Percentiles rank a stretch among this genome's conserved stretches.
These are phyloP conservation scores for Phainopepla nitens DNA, from an alignment of 2,113 vertebrate species.

Conservation along the genomic window DNA sequence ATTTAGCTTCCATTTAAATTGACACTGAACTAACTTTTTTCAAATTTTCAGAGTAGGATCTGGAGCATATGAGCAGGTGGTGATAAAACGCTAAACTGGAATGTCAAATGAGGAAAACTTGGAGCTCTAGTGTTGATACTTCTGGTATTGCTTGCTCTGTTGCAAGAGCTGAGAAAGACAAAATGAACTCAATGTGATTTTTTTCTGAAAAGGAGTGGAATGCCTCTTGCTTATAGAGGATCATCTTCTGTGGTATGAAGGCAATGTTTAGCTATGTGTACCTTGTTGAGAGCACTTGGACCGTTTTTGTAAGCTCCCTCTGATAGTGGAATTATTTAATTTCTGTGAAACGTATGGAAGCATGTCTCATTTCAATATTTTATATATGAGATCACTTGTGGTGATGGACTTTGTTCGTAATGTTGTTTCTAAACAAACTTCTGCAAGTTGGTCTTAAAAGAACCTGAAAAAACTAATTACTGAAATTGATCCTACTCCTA, in stretches of 20 bases:
- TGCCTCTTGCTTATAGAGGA: not conserved
- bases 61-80: conserved; percentile 92
- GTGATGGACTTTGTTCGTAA: not conserved
- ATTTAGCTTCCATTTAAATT: not conserved
- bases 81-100: conserved; percentile 85
- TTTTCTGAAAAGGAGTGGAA: not conserved
- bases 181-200: not conserved
- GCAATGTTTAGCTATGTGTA: not conserved
- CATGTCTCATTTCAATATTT: not conserved
- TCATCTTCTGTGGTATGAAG: not conserved
- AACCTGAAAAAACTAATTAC: not conserved
- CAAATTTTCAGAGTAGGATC: conserved; percentile 75
- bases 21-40: not conserved
- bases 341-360: not conserved
- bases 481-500: not conserved
- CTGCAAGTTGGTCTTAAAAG: not conserved
- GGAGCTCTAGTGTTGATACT: not conserved
- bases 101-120: not conserved
- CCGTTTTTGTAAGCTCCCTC: not conserved
- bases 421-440: not conserved
- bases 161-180: not conserved
- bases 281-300: not conserved
- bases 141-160: not conserved
- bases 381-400: not conserved
- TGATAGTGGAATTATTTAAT: not conserved